Base-by-base conservation (phyloP, 1,140 invertebrate species). In the Alviniconcha marisindica region DNA sequence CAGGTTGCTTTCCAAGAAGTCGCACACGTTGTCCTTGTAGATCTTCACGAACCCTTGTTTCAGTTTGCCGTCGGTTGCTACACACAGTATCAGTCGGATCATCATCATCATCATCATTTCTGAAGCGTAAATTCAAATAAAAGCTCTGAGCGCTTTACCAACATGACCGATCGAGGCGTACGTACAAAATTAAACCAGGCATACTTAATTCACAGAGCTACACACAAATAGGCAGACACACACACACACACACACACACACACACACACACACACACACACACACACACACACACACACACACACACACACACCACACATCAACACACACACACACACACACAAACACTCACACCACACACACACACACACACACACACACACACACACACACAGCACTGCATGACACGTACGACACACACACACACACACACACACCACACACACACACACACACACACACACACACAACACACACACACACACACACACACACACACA, bases 1-100 rank as follows among this genome's bases (percentile, higher is more conserved):
- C 10, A 71, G 14, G 14, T 40, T 14, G 5, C 33, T 71, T 36
- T 71, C 36, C 42, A 85, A 82, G 77, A 78, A 78, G 33, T 78
- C 56, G 77, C 77, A 78, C 38, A 78, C 48, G 28, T 78, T 31
- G 48, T 78, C 33, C 15, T 78, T 78, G 77, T 78, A 78, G 51
- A 78, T 15, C 48, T 40, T 33, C 28, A 78, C 77, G 12, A 38
- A 38, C 2, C 77, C 77, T 31, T 78, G 56, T 31, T 78, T 78
- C 48, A 78, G 77, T 7, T 12, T 60, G 31, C 18, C 33, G 24
- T 71, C 69, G 24, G 36, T 24, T 18, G 15, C 69, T 71, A 36
- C 24, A 66, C 31, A 0, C n/a, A 33, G 28, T 2, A 66, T 33
- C 10, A 12, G 7, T 51, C 21, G 48, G 10, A 7, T n/a, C n/a